Conservation (phyloP, 2,797 vertebrate species). For the Enteromius mattozi region DNA sequence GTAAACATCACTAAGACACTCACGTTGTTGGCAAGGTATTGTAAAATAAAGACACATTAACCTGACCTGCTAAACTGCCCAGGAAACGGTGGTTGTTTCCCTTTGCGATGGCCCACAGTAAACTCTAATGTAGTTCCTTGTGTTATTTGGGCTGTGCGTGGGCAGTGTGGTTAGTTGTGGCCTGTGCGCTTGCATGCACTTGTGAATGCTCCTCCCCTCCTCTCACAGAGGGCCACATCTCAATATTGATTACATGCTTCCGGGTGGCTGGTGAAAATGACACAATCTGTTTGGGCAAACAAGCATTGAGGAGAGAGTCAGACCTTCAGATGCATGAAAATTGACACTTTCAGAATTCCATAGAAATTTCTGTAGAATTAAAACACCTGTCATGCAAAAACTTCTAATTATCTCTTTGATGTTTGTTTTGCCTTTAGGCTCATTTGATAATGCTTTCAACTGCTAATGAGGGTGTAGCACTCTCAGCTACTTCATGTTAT, state of each 20-base stretch:
- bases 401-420: not conserved
- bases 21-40: not conserved
- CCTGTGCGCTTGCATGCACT: not conserved
- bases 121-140: constrained; percentile 19
- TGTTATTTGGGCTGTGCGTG: constrained; percentile 10
- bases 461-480: constrained; percentile 1
- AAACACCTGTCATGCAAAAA: not conserved
- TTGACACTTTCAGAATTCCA: not conserved
- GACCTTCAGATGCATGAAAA: not conserved
- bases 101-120: constrained; percentile 5
- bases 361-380: not conserved
- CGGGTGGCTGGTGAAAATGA: not conserved
- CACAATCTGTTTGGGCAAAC: not conserved
- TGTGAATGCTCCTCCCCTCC: not conserved
- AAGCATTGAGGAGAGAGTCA: not conserved
- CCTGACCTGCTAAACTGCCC: not conserved
- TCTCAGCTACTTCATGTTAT: not conserved
- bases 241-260: constrained; percentile 1
- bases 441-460: constrained; percentile 28
- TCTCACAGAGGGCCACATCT: not conserved
- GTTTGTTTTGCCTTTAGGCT: constrained; percentile 16
- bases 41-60: constrained; percentile 38
- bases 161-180: constrained; percentile 26
- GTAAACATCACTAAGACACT: constrained; percentile 36
- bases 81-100: constrained; percentile 10